Percentiles rank a stretch among this genome's conserved stretches.
These are phyloP conservation scores for Ploceus nigricollis DNA, from an alignment of 2,113 vertebrate species.

Conservation along the genomic window DNA sequence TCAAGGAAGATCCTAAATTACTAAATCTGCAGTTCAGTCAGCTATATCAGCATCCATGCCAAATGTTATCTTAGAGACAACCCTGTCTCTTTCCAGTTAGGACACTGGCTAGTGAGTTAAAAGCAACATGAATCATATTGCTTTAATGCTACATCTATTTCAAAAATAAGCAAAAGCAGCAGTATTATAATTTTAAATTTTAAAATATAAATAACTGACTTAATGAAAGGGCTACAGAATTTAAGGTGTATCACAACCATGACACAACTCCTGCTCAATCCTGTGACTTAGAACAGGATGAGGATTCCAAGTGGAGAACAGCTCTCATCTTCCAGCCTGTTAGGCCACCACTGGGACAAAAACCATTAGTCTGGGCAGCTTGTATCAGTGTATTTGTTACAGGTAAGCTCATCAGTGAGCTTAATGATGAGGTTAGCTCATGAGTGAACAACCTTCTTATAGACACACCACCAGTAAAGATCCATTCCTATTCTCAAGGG, in stretches of 20 bases:
- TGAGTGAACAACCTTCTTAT: not conserved
- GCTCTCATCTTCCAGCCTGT: not conserved
- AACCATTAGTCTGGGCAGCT: not conserved
- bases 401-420: not conserved
- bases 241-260: not conserved
- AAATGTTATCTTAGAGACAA: not conserved
- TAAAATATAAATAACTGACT: not conserved
- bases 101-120: not conserved
- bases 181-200: not conserved
- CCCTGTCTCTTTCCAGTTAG: not conserved
- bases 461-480: not conserved
- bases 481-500: not conserved
- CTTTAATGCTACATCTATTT: not conserved
- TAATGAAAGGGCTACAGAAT: accelerated
- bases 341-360: not conserved
- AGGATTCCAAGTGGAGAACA: not conserved
- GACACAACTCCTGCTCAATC: not conserved
- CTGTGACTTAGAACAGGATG: not conserved
- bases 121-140: not conserved
- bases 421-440: too few relatives aligned
- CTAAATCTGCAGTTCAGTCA: not conserved
- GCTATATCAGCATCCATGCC: not conserved
- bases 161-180: not conserved
- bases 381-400: not conserved
- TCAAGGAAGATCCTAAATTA: not conserved